These are phyloP conservation scores for Ctenoplectra terminalis DNA, from an alignment of 1,140 invertebrate genomes.

Conservation along the genomic window DNA sequence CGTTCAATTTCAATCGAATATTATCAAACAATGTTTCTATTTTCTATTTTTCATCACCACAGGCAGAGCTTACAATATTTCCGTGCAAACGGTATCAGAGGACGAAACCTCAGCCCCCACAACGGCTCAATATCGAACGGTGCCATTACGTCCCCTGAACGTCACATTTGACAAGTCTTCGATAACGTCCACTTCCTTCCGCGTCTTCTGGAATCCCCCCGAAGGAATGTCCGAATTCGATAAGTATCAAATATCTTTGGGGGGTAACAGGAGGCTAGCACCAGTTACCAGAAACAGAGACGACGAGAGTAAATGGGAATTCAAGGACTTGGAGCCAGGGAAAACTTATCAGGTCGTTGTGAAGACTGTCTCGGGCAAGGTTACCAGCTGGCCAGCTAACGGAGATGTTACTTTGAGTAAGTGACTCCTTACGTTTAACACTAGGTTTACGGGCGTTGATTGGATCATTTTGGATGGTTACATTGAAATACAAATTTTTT, in stretches of 20 bases:
- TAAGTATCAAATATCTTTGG: conserved; percentile 93
- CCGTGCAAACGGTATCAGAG: conserved; percentile 95
- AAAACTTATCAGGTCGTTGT: conserved; percentile 94
- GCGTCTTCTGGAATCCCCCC: conserved; percentile 93
- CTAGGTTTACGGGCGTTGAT: too few relatives aligned
- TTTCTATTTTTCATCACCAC: conserved; percentile 37
- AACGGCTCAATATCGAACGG: conserved; percentile 95
- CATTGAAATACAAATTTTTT: too few relatives aligned
- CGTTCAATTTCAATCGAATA: too few relatives aligned
- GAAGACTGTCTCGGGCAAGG: conserved; percentile 97
- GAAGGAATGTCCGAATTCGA: conserved; percentile 93
- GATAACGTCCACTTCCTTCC: conserved; percentile 91
- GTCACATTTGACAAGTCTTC: conserved; percentile 90
- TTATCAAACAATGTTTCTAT: neutral
- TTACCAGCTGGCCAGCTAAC: conserved; percentile 94
- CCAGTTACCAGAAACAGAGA: conserved; percentile 86
- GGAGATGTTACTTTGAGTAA: conserved; percentile 93
- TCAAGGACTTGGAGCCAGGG: conserved; percentile 93
- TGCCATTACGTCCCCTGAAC: conserved; percentile 92
- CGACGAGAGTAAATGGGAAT: conserved; percentile 88
- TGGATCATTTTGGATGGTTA: too few relatives aligned
- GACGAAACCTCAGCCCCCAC: conserved; percentile 95
- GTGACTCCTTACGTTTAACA: too few relatives aligned
- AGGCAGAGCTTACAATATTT: conserved; percentile 93
- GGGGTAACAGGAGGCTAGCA: conserved; percentile 86